A percentile compares a stretch with the other conserved stretches of the same genome.
These are phyloP conservation scores for Orientallactaga sibirica DNA, from an alignment of 2,797 vertebrate species.

Conservation along the genomic window DNA sequence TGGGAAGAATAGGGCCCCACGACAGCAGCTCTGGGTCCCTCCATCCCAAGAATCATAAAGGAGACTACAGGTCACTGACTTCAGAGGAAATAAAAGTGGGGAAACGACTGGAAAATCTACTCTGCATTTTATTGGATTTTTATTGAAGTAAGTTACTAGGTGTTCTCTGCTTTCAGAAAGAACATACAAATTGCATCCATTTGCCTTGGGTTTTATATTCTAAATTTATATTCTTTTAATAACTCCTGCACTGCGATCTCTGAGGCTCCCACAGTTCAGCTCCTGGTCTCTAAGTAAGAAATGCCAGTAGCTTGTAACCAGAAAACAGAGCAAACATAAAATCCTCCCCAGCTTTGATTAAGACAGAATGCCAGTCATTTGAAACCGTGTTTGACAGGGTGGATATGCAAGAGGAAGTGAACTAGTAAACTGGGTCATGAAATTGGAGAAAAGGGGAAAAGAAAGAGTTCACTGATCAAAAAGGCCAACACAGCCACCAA, in stretches of 20 bases:
- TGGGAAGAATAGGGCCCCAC: conserved; percentile 75
- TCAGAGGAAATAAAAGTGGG: conserved; percentile 78
- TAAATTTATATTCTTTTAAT: conserved; percentile 61
- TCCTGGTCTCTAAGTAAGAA: neutral
- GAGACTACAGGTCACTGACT: conserved; percentile 84
- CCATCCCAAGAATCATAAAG: conserved; percentile 84
- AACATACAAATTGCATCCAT: neutral
- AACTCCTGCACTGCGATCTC: neutral
- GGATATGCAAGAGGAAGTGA: conserved; percentile 83
- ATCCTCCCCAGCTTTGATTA: conserved; percentile 84
- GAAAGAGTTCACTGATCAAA: conserved; percentile 80
- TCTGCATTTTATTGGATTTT: conserved; percentile 51
- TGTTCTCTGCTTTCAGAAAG: conserved; percentile 48
- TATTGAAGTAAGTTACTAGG: conserved; percentile 75
- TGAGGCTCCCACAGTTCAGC: neutral
- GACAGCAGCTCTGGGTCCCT: conserved; percentile 79
- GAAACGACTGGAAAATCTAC: conserved; percentile 76
- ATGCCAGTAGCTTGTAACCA: conserved; percentile 65
- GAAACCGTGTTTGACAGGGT: conserved; percentile 84
- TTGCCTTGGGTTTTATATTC: conserved; percentile 44
- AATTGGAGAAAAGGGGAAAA: conserved; percentile 77
- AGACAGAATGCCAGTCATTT: conserved; percentile 83
- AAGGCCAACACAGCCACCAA: conserved; percentile 50
- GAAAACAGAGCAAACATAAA: conserved; percentile 82
- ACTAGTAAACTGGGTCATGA: conserved; percentile 80